Evolutionary conservation across 2,797 vertebrate species (phyloP), one percentile per base, ranked within the genome.

Genomic region (Phoxinus dragarum): DNA sequence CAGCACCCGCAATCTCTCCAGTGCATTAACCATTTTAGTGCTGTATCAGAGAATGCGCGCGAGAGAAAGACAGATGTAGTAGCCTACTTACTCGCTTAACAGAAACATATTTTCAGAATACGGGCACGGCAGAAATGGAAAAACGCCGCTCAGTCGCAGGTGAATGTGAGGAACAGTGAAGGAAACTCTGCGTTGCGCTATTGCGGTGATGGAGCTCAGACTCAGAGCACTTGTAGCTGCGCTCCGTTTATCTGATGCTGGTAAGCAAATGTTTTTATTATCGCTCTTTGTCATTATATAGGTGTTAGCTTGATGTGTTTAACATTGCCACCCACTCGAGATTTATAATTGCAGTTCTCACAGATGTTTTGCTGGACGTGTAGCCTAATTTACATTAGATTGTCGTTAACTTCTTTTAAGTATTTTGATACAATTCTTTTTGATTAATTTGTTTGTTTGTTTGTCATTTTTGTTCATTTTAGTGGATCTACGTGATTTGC

Each of bases 151-250:
- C 80, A 78, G 64, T 73, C 72, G 80, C 81, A 82, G 86, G 89
- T 88, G 73, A 84, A 49, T 14, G 66, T 23, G 54, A 80, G 44
- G 68, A 77, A 52, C 47, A 80, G 69, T 85, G 34, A 71, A 77
- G 47, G 31, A 82, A 82, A 82, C 64, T 82, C 69, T 56, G 69
- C 84, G 84, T 81, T 81, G 78, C 78, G 36, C 40, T 86, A 71
- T 78, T 72, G 73, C 73, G 31, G 73, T 71, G 80, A 82, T 82
- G 85, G 80, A 86, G 74, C 67, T 54, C 64, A 21, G 71, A 64
- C 67, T 64, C 64, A 34, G 71, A 54, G 72, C 87, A 88, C 86
- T 89, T 89, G 88, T 89, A 78, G 86, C 88, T 86, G 75, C 44
- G 75, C 76, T 34, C 68, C 54, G 68, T 31, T 44, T 23, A 40